Evolutionary conservation across 2,797 vertebrate genomes (phyloP).

Genomic region (Nannoperca obscura): DNA sequence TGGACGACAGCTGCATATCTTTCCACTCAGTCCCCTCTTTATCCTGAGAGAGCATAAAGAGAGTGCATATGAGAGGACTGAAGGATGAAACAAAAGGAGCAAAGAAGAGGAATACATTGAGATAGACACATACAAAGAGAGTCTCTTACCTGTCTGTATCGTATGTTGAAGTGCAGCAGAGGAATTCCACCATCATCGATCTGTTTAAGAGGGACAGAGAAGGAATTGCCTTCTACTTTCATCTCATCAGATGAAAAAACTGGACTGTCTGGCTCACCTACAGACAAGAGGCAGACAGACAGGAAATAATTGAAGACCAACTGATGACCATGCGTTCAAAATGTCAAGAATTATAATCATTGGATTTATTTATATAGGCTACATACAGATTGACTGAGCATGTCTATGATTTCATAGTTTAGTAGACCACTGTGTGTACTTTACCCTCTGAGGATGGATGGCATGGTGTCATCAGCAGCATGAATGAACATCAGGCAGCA

Average conservation of each 20-base stretch:
- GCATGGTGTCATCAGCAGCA: constrained; percentile 52
- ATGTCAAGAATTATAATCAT: neutral
- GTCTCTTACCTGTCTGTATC: constrained; percentile 65
- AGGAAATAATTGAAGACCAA: neutral
- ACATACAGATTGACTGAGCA: neutral
- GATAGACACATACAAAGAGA: neutral
- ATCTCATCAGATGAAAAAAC: constrained; percentile 41
- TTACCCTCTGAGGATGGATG: constrained; percentile 78
- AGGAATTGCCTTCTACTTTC: constrained; percentile 62
- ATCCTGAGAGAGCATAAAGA: constrained; percentile 52
- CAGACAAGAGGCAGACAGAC: neutral
- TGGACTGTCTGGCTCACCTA: constrained; percentile 79
- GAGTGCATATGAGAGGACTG: neutral
- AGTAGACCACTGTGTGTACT: constrained; percentile 4
- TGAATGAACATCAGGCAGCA: constrained; percentile 46
- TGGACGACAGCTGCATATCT: constrained; percentile 34
- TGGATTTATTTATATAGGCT: neutral
- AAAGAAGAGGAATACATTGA: neutral
- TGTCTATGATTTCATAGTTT: constrained; percentile 3
- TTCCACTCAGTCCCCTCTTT: constrained; percentile 66
- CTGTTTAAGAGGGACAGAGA: constrained; percentile 65
- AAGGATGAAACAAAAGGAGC: neutral
- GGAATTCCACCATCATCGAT: constrained; percentile 57
- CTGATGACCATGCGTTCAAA: neutral
- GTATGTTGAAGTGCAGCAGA: constrained; percentile 57